These are phyloP conservation scores for Cyclophora albipunctata DNA, from an alignment of 2,888 invertebrate species.

Conservation along the genomic window DNA sequence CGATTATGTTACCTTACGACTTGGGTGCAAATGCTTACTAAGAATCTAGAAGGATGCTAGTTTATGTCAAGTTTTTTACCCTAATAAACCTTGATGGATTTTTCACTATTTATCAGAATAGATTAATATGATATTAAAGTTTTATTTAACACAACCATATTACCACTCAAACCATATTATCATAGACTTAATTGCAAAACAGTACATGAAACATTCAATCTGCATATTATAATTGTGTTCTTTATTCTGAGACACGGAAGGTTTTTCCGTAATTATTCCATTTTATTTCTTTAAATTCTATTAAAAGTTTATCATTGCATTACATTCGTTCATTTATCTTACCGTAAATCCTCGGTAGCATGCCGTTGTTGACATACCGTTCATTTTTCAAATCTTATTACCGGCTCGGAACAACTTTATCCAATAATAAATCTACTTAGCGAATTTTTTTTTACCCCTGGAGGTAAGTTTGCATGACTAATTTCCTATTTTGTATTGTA, in stretches of 20 bases:
- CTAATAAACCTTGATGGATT: too few species aligned
- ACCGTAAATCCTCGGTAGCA: constrained; percentile 42
- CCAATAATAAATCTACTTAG: constrained; percentile 48
- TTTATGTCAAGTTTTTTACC: too few species aligned
- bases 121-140: too few species aligned
- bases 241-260: too few species aligned
- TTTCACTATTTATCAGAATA: too few species aligned
- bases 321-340: constrained; percentile 58
- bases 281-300: constrained; percentile 8
- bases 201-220: too few species aligned
- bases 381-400: constrained; percentile 68
- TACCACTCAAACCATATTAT: too few species aligned
- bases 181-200: too few species aligned
- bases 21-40: constrained; percentile 4
- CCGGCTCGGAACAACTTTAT: constrained; percentile 46
- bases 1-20: constrained; percentile 16
- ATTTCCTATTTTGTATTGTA: constrained; percentile 15
- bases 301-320: constrained; percentile 39
- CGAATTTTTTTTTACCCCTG: constrained; percentile 25
- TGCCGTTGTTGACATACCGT: constrained; percentile 57
- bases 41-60: too few species aligned
- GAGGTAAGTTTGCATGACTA: constrained; percentile 29
- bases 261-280: too few species aligned
- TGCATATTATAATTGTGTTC: too few species aligned
- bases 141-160: too few species aligned